Evolutionary conservation across 2,113 vertebrate genomes (phyloP), one percentile per base, ranked within the genome.

Genomic region (Prietella phreatophila): DNA sequence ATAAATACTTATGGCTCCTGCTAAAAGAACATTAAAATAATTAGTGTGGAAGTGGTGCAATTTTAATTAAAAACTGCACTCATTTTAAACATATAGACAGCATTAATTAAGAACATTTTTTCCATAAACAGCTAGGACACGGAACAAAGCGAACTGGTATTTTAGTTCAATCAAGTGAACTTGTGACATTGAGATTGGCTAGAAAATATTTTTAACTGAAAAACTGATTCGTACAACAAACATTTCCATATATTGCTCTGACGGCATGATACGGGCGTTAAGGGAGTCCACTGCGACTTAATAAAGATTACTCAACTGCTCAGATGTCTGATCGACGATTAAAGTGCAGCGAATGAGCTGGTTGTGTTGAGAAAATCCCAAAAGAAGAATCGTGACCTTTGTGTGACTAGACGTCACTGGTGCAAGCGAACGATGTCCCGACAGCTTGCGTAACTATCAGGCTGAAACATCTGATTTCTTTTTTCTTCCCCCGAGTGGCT

Each of bases 391-490:
- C 8, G 17, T 61, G 67, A 79, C 71, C 39, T n/a, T 65, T n/a
- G 33, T 67, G 56, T 39, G 85, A 81, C 76, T 22, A 42, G 53
- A 55, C 25, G 50, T 71, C 61, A 80, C 14, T 78, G 78, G 86
- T 61, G 69, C 83, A 36, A 86, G 30, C 20, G 19, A 47, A 65
- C 39, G 80, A 88, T 20, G 42, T 85, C 83, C 50, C 47, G 17
- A 25, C 14, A 1, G 58, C n/a, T 56, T 4, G 11, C 30, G 47
- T 50, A 61, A 84, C 67, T 56, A 80, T 56, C n/a, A 42, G 82
- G 8, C 30, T 33, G 27, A 61, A 88, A 60, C 33, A 86, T 65
- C 65, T 76, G 85, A 88, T 39, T 76, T 65, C 73, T 65, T 50
- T 50, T 60, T 27, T 73, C n/a, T 14, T 30, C 42, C 5, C 17